A percentile compares a stretch with the other conserved stretches of the same genome.
Evolutionary conservation across 2,888 invertebrate genomes (phyloP).

Genomic region (Amphiduros pacificus): DNA sequence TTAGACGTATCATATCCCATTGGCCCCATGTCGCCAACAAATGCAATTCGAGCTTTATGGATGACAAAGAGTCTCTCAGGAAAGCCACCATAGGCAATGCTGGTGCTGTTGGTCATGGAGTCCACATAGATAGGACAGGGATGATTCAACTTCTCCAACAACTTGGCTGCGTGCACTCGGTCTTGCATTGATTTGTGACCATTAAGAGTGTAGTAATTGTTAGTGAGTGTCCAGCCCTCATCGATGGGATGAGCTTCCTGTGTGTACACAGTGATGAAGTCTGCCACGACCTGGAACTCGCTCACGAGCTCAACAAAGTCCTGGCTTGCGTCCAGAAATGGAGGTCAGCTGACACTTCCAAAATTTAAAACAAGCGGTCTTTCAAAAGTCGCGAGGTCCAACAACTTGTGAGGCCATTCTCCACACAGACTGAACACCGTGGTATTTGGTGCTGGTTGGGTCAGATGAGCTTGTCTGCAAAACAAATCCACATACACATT

Average conservation of each 20-base stretch:
- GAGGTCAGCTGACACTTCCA: constrained; percentile 48
- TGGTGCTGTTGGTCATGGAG: constrained; percentile 35
- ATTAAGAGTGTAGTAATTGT: no score
- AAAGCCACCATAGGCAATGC: constrained; percentile 36
- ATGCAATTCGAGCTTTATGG: constrained; percentile 33
- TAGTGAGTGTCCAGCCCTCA: constrained; percentile 39
- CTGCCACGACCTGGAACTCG: constrained; percentile 34
- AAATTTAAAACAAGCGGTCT: constrained; percentile 44
- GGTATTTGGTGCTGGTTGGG: no score
- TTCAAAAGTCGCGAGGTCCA: constrained; percentile 20
- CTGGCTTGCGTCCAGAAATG: constrained; percentile 37
- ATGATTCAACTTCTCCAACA: neutral
- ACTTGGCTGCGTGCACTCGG: constrained; percentile 33
- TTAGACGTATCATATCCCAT: constrained; percentile 23
- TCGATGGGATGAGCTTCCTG: constrained; percentile 44
- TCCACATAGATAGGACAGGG: constrained; percentile 37
- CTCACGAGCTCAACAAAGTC: constrained; percentile 34
- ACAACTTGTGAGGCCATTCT: no score
- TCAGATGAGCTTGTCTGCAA: no score
- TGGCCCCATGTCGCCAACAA: constrained; percentile 38
- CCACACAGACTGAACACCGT: no score
- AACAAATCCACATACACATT: no score
- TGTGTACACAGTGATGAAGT: constrained; percentile 43
- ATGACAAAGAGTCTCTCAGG: constrained; percentile 43
- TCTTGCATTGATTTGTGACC: constrained; percentile 31